Evolutionary conservation across 2,113 vertebrate species (phyloP), one percentile per base, ranked within the genome.

Genomic region (Pachyramphus minor): DNA sequence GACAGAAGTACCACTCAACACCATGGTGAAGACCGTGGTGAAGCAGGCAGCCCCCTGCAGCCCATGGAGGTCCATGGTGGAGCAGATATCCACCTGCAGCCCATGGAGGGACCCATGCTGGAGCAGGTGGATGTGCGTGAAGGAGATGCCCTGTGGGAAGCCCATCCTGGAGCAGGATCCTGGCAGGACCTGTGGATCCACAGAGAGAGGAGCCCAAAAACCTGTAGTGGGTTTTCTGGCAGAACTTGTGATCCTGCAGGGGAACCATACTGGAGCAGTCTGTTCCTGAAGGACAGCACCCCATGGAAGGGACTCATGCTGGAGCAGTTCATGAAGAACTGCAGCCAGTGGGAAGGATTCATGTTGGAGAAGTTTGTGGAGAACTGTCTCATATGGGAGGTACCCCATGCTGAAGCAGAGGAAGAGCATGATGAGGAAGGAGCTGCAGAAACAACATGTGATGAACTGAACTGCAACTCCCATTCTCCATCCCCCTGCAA

Each of bases 61-160:
- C 41, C 49, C 25, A 14, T 42, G 31, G 35, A 49, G 6, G 30
- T 35, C 49, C 21, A 2, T 17, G 35, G 21, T 6, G 30, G 31
- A 63, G 30, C 58, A 79, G n/a, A 47, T 11, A 53, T n/a, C 28
- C 74, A 23, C 27, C 16, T 39, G 8, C 41, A 87, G 41, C 11
- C n/a, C 0, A 0, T 31, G 35, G 41, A 72, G 13, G 8, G 9
- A 49, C 25, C 21, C 58, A 44, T 2, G 3, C 21, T 42, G 21
- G 35, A 58, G 67, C 42, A 50, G 75, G 20, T 17, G 11, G 18
- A 80, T 49, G 24, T 49, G 58, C 24, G 49, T 21, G 13, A 72
- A 42, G 49, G 21, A 88, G 41, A 64, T 3, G 9, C 10, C 41
- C 24, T 0, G 0, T 9, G 15, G 35, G 30, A 80, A 72, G 42